A percentile compares a stretch with the other conserved stretches of the same genome.
Evolutionary conservation across 2,888 invertebrate genomes (phyloP).

Genomic region (Gisinianus flammeolus): DNA sequence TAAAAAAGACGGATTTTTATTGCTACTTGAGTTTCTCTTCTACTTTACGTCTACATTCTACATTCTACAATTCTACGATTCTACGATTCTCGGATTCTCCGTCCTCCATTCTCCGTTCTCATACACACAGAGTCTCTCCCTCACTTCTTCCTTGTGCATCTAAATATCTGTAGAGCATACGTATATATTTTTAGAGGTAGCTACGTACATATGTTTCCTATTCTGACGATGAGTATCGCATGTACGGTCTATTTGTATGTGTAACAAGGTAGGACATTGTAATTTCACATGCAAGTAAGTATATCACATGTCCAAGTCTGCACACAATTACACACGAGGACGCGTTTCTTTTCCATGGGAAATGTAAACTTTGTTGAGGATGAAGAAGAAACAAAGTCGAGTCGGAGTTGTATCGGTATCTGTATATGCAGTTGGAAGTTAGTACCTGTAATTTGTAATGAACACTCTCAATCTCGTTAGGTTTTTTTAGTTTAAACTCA

Average conservation of each 20-base stretch:
- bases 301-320: no score
- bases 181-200: no score
- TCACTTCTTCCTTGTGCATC: neutral
- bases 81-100: neutral
- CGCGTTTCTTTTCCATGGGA: neutral
- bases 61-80: neutral
- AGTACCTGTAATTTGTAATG: no score
- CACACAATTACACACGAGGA: neutral
- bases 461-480: no score
- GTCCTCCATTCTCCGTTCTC: neutral
- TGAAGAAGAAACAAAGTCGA: neutral
- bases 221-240: no score
- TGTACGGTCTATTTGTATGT: no score
- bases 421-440: neutral
- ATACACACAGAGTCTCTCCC: neutral
- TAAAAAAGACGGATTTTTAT: slow-evolving; percentile 34
- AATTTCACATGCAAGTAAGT: no score
- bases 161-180: no score
- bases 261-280: no score
- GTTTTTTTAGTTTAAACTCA: no score
- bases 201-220: no score
- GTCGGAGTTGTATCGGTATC: neutral
- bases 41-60: neutral
- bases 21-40: slow-evolving; percentile 9
- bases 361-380: neutral